These are phyloP conservation scores for Sylvia borin DNA, from an alignment of 2,797 vertebrate genomes.

Conservation along the genomic window DNA sequence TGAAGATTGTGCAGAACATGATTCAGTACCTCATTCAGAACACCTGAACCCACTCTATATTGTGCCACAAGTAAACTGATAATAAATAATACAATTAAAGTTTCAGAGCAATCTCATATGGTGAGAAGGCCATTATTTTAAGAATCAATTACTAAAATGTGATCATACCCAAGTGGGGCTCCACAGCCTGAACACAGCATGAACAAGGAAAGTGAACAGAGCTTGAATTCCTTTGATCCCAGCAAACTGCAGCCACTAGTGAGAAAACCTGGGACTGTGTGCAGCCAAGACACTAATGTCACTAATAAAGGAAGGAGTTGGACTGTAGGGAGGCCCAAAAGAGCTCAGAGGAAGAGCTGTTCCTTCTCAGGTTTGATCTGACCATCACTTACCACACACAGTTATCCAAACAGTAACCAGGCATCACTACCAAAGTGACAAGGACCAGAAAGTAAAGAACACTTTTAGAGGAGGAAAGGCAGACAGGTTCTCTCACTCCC, in stretches of 20 bases:
- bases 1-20: background rate
- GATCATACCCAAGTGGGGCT: background rate
- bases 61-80: accelerated
- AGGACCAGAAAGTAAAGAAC: background rate
- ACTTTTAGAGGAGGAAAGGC: background rate
- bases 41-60: background rate
- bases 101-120: background rate
- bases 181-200: background rate
- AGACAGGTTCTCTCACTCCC: accelerated
- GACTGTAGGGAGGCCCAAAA: background rate
- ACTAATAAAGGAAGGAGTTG: background rate
- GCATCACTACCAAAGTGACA: background rate
- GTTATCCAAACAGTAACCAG: background rate
- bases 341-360: background rate
- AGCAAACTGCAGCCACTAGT: background rate
- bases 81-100: background rate
- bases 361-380: background rate
- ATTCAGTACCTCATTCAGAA: background rate
- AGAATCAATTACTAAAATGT: background rate
- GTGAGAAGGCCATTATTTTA: background rate
- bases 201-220: background rate
- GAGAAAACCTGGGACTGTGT: background rate
- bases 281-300: background rate
- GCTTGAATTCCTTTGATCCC: background rate
- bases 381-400: background rate